Base-by-base conservation (phyloP, 2,888 invertebrate species). In the Agrochola lychnidis region DNA sequence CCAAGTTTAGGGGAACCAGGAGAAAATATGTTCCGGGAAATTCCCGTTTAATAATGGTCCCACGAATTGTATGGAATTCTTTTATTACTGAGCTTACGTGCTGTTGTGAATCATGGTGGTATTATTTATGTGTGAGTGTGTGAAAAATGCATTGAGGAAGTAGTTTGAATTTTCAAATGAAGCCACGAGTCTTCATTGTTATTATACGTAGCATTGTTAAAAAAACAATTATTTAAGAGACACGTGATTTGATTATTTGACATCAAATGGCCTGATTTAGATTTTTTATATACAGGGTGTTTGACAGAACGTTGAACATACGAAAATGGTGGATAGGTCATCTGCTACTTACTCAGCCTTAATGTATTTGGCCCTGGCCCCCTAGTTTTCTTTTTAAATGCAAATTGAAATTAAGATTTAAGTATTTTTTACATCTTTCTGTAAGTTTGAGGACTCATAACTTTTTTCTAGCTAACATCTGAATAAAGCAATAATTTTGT, bases 1-100 rank as follows among this genome's bases (percentile, higher is more conserved):
- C 81, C 72, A 68, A 72, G 69, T 67, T 78, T 80, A 77, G 62
- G 81, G 48, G 22, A 69, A 70, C 87, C 84, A 86, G 4, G 67
- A 76, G 53, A 76, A 82, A 64, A 69, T 69, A 69, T 16, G 40
- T 61, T 45, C 56, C 45, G 22, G 73, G 74, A 83, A 70, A 86
- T 70, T 72, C 70, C 59, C 42, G 30, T 57, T 85, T 68, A 72
- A 64, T 71, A 73, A 70, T 48, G 22, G 36, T 67, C 56, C 14
- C 36, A 30, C 0, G 51, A 73, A 79, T 86, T 64, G 48, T 67
- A 72, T 61, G 51, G 69, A 81, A 53, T 68, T 53, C 30, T 64
- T 71, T 76, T 83, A 78, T 77, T 83, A 67, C 36, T 57, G 53
- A 36, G 12, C 25, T 66, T 22, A 40, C 30, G 64, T 76, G 72